Percentiles rank a stretch among this genome's conserved stretches.
Evolutionary conservation across 1,140 invertebrate genomes (phyloP).

Genomic region (Drosophila takahashii): DNA sequence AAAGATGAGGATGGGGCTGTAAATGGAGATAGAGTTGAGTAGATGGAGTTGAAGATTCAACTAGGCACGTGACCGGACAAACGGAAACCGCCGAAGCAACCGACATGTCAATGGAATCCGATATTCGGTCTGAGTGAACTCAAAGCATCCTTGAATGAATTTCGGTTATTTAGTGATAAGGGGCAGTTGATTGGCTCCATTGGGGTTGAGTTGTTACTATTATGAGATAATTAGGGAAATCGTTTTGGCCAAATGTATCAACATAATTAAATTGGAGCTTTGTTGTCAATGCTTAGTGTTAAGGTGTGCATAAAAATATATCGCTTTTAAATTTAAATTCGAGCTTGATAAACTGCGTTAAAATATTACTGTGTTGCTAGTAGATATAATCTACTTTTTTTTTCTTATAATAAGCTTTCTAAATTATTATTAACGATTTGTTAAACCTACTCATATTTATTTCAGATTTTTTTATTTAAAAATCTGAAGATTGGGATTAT

Average conservation of each 20-base stretch:
- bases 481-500: no score
- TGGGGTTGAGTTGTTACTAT: neutral
- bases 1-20: conserved; percentile 11
- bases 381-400: no score
- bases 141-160: neutral
- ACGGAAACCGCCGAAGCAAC: neutral
- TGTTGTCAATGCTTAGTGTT: neutral
- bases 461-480: no score
- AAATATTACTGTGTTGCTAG: no score
- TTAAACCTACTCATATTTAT: no score
- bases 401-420: no score
- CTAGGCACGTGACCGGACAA: conserved; percentile 7
- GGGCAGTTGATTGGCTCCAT: no score
- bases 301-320: neutral
- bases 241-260: neutral
- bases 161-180: conserved; percentile 1
- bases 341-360: no score
- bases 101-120: conserved; percentile 10
- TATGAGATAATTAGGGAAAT: neutral
- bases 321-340: no score
- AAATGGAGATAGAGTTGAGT: conserved; percentile 37
- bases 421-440: no score
- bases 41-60: conserved; percentile 1
- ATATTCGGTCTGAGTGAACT: neutral
- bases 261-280: neutral